Base-by-base conservation (phyloP, 2,113 vertebrate species). In the Aptenodytes forsteri region DNA sequence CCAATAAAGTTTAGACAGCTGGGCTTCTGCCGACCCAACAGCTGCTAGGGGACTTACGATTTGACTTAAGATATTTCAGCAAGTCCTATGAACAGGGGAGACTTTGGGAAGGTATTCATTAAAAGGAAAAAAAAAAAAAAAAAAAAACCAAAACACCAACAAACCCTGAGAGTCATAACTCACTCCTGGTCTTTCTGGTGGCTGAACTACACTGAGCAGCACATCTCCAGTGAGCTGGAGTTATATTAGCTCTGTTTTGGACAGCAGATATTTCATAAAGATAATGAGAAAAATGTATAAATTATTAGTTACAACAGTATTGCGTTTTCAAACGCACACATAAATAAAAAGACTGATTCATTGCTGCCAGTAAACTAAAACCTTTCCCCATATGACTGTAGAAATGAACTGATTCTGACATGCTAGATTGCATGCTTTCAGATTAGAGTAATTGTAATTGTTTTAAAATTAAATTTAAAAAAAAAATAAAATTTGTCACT, bases 1-100 rank as follows among this genome's bases (percentile, higher is more conserved):
- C 98, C 98, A 93, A 40, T 92, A 62, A 96, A 97, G 96, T 98
- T 97, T 67, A 93, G 90, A 70, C 85, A 77, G 93, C 97, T 90
- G 49, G 67, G 13, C 96, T 96, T 85, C 96, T 83, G 83, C 95
- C 29, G 18, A 89, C 87, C 96, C 97, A 95, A 9, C 97, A 95
- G 98, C 98, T 97, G 97, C 97, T 95, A 3, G 7, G 91, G 86
- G 95, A 85, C 18, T 49, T 29, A 21, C 5, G 79, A 13, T 93
- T 92, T 58, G 67, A 49, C 95, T 83, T 81, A 27, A 75, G 96
- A 29, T 94, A 27, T 95, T 93, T 83, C 76, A 58, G 87, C 59
- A 19, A 83, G 92, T 89, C 88, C 64, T 77, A 7, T 4, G 34
- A 61, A 32, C 50, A 16, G 30, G 70, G 90, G 64, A 47, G 47